Base-by-base conservation (phyloP, 2,888 invertebrate genomes). In the Drosophila greeni region DNA sequence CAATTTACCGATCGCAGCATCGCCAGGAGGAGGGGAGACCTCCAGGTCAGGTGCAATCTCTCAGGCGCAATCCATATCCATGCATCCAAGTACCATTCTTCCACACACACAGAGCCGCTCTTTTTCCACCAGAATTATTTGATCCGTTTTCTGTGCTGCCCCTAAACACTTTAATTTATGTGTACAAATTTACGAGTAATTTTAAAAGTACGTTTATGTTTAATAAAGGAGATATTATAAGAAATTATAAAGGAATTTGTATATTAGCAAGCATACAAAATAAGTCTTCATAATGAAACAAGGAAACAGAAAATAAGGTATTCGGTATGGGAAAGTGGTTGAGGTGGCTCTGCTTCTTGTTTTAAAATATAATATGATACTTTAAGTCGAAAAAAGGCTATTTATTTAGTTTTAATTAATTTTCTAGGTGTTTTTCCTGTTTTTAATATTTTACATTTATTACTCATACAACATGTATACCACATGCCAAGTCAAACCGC, bases 111-210 rank as follows among this genome's bases (percentile, higher is more conserved):
- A 51, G 56, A 36, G 23, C 26, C 31, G 39, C 45, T 34, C 39
- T 47, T 55, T 23, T 9, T 37, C 34, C 58, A 59, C 31, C 45
- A 49, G 16, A 56, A 43, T 55, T 45, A 45, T 54, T 45, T 40
- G 39, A 36, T 43, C 42, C 52, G 43, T 37, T 53, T 56, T 56
- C 68, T 68, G 62, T 75, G 52, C 73, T 68, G 34, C 66, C 48
- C 40, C 45, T 39, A 68, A 73, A 75, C 62, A 61, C 54, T 79
- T 70, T 75, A 73, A 82, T 80, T 80, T 83, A 81, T 83, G 66
- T 83, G 79, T 79, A 79, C 84, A 79, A 79, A 79, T 83, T 72
- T 70, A 74, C 60, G 58, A 53, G 37, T 75, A 66, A 72, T 37
- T 66, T 70, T 45, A 67, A 75, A 66, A 66, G 52, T 73, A 68